A percentile compares a stretch with the other conserved stretches of the same genome.
Evolutionary conservation across 2,797 vertebrate species (phyloP).

Genomic region (Psittacula echo): DNA sequence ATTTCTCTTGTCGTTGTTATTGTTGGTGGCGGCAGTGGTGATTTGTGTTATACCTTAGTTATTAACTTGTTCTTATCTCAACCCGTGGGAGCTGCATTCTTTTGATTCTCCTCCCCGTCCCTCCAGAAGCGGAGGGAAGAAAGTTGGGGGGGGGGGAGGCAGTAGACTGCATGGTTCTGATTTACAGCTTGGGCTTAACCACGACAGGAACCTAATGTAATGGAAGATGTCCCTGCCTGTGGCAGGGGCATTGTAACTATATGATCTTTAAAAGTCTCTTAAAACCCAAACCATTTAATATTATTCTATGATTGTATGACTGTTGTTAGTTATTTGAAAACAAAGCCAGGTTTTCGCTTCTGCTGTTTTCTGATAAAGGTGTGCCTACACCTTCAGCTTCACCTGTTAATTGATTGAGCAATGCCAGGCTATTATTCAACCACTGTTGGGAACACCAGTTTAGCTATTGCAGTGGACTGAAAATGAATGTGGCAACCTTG

Average conservation of each 20-base stretch:
- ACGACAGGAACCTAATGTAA: neutral
- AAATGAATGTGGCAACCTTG: neutral
- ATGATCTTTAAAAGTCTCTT: neutral
- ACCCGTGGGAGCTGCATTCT: too few relatives aligned
- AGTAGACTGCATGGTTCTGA: too few relatives aligned
- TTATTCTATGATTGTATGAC: neutral
- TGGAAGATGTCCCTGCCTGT: neutral
- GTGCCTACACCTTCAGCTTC: neutral
- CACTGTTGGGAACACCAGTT: accelerated
- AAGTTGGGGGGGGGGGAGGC: too few relatives aligned
- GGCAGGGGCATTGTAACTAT: accelerated
- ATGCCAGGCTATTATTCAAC: neutral
- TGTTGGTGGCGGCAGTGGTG: too few relatives aligned
- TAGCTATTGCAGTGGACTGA: neutral
- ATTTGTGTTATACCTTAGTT: too few relatives aligned
- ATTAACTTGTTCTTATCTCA: too few relatives aligned
- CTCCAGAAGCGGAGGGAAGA: too few relatives aligned
- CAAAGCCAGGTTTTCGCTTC: neutral
- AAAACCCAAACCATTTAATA: neutral
- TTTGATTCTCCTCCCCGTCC: too few relatives aligned
- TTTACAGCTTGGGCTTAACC: too few relatives aligned
- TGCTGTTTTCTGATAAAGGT: neutral
- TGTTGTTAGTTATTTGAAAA: neutral
- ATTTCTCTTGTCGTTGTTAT: too few relatives aligned
- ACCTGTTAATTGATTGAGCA: neutral